A percentile compares a stretch with the other conserved stretches of the same genome.
Evolutionary conservation across 2,797 vertebrate species (phyloP).

Genomic region (Alcedo atthis): DNA sequence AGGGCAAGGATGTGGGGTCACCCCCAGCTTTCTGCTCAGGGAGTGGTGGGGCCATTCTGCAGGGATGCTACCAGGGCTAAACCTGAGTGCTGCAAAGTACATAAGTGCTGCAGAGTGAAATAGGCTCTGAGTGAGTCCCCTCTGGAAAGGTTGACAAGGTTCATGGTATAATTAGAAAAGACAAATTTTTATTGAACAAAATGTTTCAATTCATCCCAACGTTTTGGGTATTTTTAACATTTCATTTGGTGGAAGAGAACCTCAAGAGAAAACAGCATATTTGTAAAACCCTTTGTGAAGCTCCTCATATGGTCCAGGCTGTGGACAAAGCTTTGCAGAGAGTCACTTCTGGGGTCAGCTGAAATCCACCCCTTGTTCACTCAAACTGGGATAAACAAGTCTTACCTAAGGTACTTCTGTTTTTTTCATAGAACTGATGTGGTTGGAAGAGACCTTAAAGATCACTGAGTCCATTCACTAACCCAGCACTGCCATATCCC

Average conservation of each 20-base stretch:
- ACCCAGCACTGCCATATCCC: too few relatives aligned
- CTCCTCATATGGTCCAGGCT: background rate
- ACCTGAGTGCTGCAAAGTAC: background rate
- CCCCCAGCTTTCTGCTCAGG: background rate
- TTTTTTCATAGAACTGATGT: background rate
- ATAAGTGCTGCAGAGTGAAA: background rate
- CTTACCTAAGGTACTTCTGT: background rate
- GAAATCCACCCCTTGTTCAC: background rate
- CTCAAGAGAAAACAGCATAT: background rate
- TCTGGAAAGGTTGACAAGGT: background rate
- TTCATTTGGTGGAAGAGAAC: background rate
- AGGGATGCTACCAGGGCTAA: background rate
- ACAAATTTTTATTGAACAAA: background rate
- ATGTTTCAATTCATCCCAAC: background rate
- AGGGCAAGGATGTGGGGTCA: background rate
- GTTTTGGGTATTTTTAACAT: accelerated
- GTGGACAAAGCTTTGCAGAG: background rate
- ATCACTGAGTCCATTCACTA: too few relatives aligned
- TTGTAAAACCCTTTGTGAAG: background rate
- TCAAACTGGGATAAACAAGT: background rate
- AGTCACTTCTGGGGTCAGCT: background rate
- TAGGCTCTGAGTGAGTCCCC: background rate
- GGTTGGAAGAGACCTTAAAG: background rate
- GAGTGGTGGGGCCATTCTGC: background rate
- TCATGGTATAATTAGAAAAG: background rate